These are phyloP conservation scores for Yponomeuta plumbellus DNA, from an alignment of 2,888 invertebrate species.

Conservation along the genomic window DNA sequence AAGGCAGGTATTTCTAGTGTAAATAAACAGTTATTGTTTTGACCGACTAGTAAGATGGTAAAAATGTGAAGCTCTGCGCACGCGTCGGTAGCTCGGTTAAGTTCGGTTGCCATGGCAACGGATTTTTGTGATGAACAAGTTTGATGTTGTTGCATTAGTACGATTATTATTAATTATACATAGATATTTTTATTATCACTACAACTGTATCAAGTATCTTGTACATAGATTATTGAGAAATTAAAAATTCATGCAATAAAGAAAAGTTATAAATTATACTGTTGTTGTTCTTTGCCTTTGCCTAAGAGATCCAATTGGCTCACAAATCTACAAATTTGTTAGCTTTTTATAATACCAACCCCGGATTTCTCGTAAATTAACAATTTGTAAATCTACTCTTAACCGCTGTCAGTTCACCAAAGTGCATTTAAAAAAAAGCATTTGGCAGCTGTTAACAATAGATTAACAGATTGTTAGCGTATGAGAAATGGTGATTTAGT, in stretches of 20 bases:
- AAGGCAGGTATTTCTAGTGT: background rate
- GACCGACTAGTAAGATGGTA: background rate
- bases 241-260: constrained; percentile 22
- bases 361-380: too few relatives aligned
- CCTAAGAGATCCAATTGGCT: background rate
- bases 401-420: too few relatives aligned
- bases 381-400: too few relatives aligned
- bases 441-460: too few relatives aligned
- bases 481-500: too few relatives aligned
- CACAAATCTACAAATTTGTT: too few relatives aligned
- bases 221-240: constrained; percentile 22
- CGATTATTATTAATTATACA: background rate
- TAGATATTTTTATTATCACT: constrained; percentile 37
- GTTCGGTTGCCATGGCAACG: constrained; percentile 20
- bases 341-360: too few relatives aligned
- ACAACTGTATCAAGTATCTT: constrained; percentile 24
- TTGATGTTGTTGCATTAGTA: constrained; percentile 34
- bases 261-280: constrained; percentile 16
- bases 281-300: background rate
- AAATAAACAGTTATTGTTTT: background rate
- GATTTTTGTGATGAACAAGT: constrained; percentile 29
- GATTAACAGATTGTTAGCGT: too few relatives aligned
- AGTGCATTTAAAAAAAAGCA: too few relatives aligned
- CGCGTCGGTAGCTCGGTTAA: background rate
- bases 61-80: background rate